phyloP scores from a whole-genome alignment of 2,888 invertebrate genomes.

The Drosophila gaucha region DNA sequence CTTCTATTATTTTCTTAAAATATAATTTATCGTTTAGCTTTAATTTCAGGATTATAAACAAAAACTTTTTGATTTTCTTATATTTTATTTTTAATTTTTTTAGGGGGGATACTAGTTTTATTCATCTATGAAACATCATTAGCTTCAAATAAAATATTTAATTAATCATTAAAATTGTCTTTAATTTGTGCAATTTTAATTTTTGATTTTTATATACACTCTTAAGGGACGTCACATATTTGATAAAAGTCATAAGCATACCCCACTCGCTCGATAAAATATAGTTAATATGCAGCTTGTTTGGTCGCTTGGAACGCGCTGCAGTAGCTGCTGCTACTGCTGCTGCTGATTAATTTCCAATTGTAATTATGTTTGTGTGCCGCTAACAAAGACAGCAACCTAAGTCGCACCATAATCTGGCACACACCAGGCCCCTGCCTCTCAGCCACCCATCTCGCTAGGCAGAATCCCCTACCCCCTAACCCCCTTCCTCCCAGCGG shows the following conservation, averaged over 20 bases:
- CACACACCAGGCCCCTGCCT: background rate
- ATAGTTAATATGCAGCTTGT: too few species aligned
- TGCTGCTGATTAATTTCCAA: conserved; percentile 61
- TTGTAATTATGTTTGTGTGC: conserved; percentile 56
- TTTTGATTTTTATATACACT: conserved; percentile 50
- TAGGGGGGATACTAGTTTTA: conserved; percentile 88
- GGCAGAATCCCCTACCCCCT: background rate
- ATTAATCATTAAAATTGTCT: conserved; percentile 80
- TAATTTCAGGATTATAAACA: conserved; percentile 85
- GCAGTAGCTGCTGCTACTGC: background rate
- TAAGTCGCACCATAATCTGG: background rate
- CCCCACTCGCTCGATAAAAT: too few species aligned
- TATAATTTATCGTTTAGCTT: conserved; percentile 85
- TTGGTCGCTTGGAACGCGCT: conserved; percentile 47
- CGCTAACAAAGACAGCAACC: conserved; percentile 27
- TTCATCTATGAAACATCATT: conserved; percentile 88
- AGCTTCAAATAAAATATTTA: conserved; percentile 87
- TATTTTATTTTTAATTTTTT: conserved; percentile 87
- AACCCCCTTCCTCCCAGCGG: background rate
- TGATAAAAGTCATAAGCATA: too few species aligned
- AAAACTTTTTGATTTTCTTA: conserved; percentile 87
- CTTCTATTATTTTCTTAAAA: conserved; percentile 79
- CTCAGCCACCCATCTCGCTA: background rate
- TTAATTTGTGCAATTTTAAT: conserved; percentile 65
- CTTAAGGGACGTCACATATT: too few species aligned